These are phyloP conservation scores for Strigamia crassipes DNA, from an alignment of 2,888 invertebrate genomes.

Conservation along the genomic window DNA sequence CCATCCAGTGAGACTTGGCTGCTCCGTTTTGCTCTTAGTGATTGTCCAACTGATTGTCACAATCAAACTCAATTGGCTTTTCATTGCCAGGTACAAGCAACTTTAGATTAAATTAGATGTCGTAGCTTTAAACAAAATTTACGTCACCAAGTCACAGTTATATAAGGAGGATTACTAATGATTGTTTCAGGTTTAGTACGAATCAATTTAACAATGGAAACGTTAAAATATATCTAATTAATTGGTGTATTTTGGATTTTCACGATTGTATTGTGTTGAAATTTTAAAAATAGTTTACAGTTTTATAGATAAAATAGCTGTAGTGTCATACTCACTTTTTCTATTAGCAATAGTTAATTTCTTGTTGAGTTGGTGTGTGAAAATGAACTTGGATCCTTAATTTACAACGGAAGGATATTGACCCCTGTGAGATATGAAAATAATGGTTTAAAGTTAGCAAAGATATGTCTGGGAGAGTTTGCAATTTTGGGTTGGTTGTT, in stretches of 20 bases:
- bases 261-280: neutral
- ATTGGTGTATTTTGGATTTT: neutral
- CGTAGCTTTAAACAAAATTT: neutral
- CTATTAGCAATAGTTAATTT: neutral
- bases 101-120: neutral
- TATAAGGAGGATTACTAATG: neutral
- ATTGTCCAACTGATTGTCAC: conserved; percentile 7
- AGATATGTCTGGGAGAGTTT: no score
- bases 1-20: conserved; percentile 5
- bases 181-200: neutral
- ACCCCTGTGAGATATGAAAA: neutral
- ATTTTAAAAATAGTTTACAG: neutral
- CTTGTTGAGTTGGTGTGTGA: no score
- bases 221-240: neutral
- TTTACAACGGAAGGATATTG: neutral
- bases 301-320: neutral
- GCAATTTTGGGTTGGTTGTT: no score
- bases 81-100: conserved; percentile 20
- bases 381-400: no score
- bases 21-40: neutral
- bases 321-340: neutral
- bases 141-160: neutral
- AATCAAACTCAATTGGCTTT: conserved; percentile 28
- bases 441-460: neutral
- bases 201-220: neutral